A percentile compares a stretch with the other conserved stretches of the same genome.
phyloP scores from a whole-genome alignment of 2,797 vertebrate genomes.

The Mus caroli region DNA sequence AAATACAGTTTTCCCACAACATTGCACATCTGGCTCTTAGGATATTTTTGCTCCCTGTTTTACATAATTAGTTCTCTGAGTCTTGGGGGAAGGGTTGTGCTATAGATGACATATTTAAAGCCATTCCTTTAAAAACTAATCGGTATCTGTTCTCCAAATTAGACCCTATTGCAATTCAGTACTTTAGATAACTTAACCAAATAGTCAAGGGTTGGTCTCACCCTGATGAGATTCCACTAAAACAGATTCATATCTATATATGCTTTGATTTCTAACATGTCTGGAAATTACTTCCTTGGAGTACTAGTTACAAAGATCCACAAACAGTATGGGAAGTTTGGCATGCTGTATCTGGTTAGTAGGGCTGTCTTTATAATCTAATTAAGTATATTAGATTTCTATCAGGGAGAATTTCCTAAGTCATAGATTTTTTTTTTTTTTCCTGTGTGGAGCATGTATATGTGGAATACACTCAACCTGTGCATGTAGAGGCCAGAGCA shows the following conservation, averaged over 20 bases:
- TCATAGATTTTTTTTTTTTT: neutral
- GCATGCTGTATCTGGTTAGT: neutral
- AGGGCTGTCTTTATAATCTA: neutral
- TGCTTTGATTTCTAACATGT: neutral
- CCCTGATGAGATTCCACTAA: neutral
- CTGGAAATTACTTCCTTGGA: constrained; percentile 26
- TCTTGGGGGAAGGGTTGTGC: neutral
- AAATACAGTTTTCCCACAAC: neutral
- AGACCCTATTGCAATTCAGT: neutral
- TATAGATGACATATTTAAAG: neutral
- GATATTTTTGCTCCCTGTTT: neutral
- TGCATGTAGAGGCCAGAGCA: neutral
- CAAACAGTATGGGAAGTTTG: constrained; percentile 8
- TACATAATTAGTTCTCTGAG: neutral
- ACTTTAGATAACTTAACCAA: neutral
- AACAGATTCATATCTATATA: neutral
- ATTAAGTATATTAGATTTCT: neutral
- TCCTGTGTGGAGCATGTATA: neutral
- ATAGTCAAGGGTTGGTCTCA: constrained; percentile 4
- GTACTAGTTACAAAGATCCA: neutral
- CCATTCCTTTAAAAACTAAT: neutral
- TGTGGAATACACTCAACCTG: neutral
- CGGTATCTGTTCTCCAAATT: neutral
- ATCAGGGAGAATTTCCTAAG: neutral
- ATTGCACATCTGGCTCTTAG: neutral